Evolutionary conservation across 2,888 invertebrate genomes (phyloP), one percentile per base, ranked within the genome.

Genomic region (Macrophya annulata): DNA sequence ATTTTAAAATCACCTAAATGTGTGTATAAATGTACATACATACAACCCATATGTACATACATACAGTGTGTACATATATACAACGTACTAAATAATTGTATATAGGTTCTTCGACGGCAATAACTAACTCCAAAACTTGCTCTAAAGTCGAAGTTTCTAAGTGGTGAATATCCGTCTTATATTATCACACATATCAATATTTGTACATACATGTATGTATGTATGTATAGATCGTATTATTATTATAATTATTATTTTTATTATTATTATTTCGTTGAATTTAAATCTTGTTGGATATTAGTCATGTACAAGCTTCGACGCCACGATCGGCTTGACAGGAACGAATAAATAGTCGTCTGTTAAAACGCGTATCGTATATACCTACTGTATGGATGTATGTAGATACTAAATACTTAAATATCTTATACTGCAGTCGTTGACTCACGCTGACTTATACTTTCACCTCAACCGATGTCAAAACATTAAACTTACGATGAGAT

Each of bases 331-430:
- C 37, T 71, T 71, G 71, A 71, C 71, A 71, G 71, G n/a, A 40
- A 71, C 37, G 71, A 40, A 71, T 71, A 71, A 71, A 71, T 71
- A 71, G 71, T 71, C 71, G 40, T 71, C 40, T 71, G 71, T 71
- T 71, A 15, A 17, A 9, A 71, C 62, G 55, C n/a, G 43, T 43
- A n/a, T 3, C 31, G 31, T 31, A 31, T 3, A 31, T 31, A 31
- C 31, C 31, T 31, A 31, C 1, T 2, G 31, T 31, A 31, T 31
- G 31, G 31, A 31, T 31, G 31, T 31, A 31, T 31, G 31, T 31
- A 31, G 31, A 3, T 31, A 31, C 31, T 31, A 31, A 1, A 31
- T 31, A 3, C 31, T 31, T 31, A 31, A 2, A 31, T 3, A 31
- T 31, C 31, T 3, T 31, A 31, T 51, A 9, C 15, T 12, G 31